A percentile compares a stretch with the other conserved stretches of the same genome.
Evolutionary conservation across 2,113 vertebrate species (phyloP).

Genomic region (Brienomyrus brachyistius): DNA sequence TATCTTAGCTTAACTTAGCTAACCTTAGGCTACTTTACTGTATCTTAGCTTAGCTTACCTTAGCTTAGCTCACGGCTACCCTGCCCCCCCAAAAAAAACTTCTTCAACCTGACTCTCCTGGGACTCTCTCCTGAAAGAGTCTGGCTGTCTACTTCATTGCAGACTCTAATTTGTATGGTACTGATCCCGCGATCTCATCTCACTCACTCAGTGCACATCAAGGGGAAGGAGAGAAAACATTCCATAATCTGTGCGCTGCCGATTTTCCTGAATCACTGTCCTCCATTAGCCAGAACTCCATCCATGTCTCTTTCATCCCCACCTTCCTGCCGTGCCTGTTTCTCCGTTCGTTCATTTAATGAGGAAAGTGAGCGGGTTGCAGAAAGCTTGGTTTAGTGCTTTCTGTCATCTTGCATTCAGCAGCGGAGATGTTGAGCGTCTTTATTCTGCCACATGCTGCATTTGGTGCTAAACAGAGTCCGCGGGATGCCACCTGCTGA

Average conservation of each 20-base stretch:
- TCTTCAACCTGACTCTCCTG: not conserved
- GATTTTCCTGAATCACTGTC: slow-evolving; percentile 33
- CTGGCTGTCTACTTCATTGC: not conserved
- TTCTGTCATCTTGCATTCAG: not conserved
- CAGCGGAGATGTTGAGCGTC: not conserved
- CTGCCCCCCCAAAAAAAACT: not conserved
- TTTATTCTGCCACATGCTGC: not conserved
- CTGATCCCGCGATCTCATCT: not conserved
- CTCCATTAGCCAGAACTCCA: slow-evolving; percentile 41
- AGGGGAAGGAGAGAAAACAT: slow-evolving; percentile 10
- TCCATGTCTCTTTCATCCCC: slow-evolving; percentile 44
- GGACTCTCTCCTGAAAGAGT: not conserved
- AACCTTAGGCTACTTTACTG: too few relatives aligned
- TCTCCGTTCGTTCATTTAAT: not conserved
- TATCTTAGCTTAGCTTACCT: not conserved
- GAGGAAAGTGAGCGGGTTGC: not conserved
- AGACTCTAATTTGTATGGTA: not conserved
- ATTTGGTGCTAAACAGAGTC: not conserved
- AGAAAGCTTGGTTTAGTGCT: not conserved
- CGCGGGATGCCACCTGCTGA: not conserved
- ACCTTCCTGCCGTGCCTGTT: not conserved
- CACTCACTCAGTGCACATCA: not conserved
- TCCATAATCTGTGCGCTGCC: slow-evolving; percentile 33
- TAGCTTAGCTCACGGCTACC: not conserved
- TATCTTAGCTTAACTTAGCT: too few relatives aligned